A percentile compares a stretch with the other conserved stretches of the same genome.
phyloP scores from a whole-genome alignment of 1,140 invertebrate genomes.

The Geopemphigus sp. region DNA sequence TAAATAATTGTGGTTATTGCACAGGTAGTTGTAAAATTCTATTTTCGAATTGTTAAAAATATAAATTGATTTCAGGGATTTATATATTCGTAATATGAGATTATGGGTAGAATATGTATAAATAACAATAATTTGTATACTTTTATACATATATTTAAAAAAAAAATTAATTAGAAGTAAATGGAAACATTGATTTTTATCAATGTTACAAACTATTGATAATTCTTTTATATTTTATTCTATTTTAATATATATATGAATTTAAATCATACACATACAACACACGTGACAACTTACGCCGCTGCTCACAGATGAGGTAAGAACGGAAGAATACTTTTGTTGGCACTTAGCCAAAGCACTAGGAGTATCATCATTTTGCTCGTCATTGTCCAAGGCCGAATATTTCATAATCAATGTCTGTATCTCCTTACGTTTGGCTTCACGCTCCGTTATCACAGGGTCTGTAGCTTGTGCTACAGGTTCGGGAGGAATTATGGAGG shows the following conservation, averaged over 20 bases:
- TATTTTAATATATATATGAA: background rate
- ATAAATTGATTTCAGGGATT: too few species aligned
- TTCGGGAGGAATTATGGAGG: slow-evolving; percentile 57
- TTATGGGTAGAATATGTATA: too few species aligned
- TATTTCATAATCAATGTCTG: slow-evolving; percentile 76
- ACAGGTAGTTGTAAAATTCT: too few species aligned
- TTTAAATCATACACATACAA: background rate
- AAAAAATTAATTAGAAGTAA: too few species aligned
- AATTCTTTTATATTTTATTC: background rate
- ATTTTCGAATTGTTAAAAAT: too few species aligned
- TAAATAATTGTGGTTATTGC: too few species aligned
- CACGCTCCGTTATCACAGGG: slow-evolving; percentile 65
- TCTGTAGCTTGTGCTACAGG: slow-evolving; percentile 55
- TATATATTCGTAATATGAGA: too few species aligned
- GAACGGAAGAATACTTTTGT: slow-evolving; percentile 54
- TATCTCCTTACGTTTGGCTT: slow-evolving; percentile 75
- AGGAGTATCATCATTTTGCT: slow-evolving; percentile 17
- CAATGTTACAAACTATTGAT: background rate
- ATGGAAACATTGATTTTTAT: background rate
- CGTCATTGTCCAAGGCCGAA: slow-evolving; percentile 59
- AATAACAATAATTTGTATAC: too few species aligned
- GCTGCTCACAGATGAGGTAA: slow-evolving; percentile 43
- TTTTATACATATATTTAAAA: too few species aligned
- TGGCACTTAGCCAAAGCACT: slow-evolving; percentile 53
- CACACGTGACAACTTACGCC: slow-evolving; percentile 38